Percentiles rank a stretch among this genome's conserved stretches.
These are phyloP conservation scores for Protosalanx chinensis DNA, from an alignment of 2,797 vertebrate genomes.

Conservation along the genomic window DNA sequence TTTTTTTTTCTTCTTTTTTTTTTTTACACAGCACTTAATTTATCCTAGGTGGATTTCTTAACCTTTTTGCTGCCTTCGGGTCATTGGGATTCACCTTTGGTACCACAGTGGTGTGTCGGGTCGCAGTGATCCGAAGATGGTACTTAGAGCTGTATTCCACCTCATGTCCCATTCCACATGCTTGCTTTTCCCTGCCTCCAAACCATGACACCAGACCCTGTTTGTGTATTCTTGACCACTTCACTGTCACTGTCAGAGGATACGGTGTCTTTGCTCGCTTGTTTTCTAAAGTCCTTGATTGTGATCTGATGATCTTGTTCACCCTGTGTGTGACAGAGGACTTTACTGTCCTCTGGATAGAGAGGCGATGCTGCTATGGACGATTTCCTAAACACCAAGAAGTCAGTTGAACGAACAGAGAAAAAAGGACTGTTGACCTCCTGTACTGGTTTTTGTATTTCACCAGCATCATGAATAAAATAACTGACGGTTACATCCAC, in stretches of 20 bases:
- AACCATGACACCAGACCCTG: conserved; percentile 1
- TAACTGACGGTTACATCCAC: conserved; percentile 19
- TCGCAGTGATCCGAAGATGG: too few species aligned
- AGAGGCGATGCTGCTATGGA: conserved; percentile 35
- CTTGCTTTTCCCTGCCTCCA: conserved; percentile 6
- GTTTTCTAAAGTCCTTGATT: conserved; percentile 18
- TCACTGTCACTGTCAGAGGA: conserved; percentile 10
- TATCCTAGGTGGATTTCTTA: conserved; percentile 6
- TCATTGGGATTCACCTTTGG: too few species aligned
- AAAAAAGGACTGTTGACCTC: conserved; percentile 28
- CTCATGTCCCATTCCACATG: conserved; percentile 2
- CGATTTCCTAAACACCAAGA: conserved; percentile 12
- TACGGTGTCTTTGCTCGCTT: conserved; percentile 15
- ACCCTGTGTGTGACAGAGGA: conserved; percentile 14
- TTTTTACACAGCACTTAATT: conserved; percentile 28
- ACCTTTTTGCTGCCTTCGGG: background rate
- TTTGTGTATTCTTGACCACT: conserved; percentile 13
- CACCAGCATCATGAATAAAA: conserved; percentile 60
- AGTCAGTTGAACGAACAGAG: conserved; percentile 17
- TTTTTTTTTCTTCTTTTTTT: conserved; percentile 9
- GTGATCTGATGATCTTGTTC: background rate
- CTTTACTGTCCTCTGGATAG: conserved; percentile 15
- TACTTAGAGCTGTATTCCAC: conserved; percentile 16
- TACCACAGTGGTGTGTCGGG: too few species aligned
- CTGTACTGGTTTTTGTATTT: conserved; percentile 44